Percentiles rank a stretch among this genome's conserved stretches.
These are phyloP conservation scores for Manis javanica DNA, from an alignment of 2,797 vertebrate species.

Conservation along the genomic window DNA sequence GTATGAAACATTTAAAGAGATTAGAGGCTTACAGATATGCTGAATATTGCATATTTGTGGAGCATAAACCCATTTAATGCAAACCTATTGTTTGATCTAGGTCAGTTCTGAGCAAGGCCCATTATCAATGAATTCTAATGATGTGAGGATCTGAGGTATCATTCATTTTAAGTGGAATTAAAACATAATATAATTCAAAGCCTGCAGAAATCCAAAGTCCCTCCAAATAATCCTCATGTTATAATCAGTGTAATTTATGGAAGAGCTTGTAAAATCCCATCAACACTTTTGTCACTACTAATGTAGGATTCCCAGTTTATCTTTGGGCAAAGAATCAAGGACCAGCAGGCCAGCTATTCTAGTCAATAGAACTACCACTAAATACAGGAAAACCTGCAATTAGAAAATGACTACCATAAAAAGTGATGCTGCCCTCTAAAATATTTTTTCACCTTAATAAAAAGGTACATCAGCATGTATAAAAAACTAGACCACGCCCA, in stretches of 20 bases:
- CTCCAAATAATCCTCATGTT: slow-evolving; percentile 47
- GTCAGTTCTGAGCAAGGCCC: slow-evolving; percentile 33
- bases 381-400: slow-evolving; percentile 80
- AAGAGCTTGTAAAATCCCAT: slow-evolving; percentile 79
- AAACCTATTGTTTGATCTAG: slow-evolving; percentile 45
- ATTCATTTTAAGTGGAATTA: slow-evolving; percentile 12
- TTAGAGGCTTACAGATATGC: slow-evolving; percentile 44
- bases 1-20: slow-evolving; percentile 61
- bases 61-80: slow-evolving; percentile 44
- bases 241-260: slow-evolving; percentile 59
- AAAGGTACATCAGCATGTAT: slow-evolving; percentile 56
- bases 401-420: slow-evolving; percentile 80
- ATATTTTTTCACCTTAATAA: slow-evolving; percentile 79
- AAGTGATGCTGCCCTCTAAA: slow-evolving; percentile 81
- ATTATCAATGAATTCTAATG: slow-evolving; percentile 50
- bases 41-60: not conserved
- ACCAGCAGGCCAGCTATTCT: slow-evolving; percentile 84
- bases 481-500: not conserved
- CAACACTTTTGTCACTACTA: slow-evolving; percentile 51
- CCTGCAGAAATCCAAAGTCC: slow-evolving; percentile 55
- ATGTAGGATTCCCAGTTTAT: slow-evolving; percentile 83
- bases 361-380: slow-evolving; percentile 81
- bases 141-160: not conserved
- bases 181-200: slow-evolving; percentile 57
- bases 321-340: slow-evolving; percentile 81